These are phyloP conservation scores for Nycticebus coucang DNA, from an alignment of 2,113 vertebrate species.

Conservation along the genomic window DNA sequence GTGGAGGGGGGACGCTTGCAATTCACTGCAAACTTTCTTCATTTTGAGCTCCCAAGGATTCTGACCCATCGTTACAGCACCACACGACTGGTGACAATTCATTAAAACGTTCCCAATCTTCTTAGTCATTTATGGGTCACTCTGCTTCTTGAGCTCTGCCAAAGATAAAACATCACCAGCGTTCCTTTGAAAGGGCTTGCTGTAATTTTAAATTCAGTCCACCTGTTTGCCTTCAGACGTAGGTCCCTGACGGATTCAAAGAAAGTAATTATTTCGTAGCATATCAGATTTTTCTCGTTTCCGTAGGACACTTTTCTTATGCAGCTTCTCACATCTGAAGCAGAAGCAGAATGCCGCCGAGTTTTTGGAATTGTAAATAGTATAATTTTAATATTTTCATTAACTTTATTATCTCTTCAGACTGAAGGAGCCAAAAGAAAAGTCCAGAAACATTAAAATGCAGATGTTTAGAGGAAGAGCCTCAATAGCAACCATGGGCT, in stretches of 20 bases:
- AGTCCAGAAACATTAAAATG: neutral
- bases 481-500: neutral
- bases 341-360: neutral
- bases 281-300: neutral
- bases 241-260: neutral
- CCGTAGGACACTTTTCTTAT: accelerated
- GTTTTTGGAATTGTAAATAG: neutral
- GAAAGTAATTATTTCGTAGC: neutral
- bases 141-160: neutral
- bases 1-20: neutral
- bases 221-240: too few relatives aligned
- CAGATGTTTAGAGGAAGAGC: neutral
- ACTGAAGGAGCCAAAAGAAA: neutral
- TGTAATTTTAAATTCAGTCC: neutral
- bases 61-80: neutral
- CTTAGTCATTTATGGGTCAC: accelerated
- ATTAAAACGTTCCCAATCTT: neutral
- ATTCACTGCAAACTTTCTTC: neutral
- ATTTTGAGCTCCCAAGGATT: neutral
- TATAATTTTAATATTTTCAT: neutral
- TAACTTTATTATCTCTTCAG: neutral
- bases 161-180: neutral
- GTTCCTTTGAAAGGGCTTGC: too few relatives aligned
- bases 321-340: neutral
- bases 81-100: accelerated